phyloP scores from a whole-genome alignment of 2,888 invertebrate genomes.

The Agriopis marginaria region DNA sequence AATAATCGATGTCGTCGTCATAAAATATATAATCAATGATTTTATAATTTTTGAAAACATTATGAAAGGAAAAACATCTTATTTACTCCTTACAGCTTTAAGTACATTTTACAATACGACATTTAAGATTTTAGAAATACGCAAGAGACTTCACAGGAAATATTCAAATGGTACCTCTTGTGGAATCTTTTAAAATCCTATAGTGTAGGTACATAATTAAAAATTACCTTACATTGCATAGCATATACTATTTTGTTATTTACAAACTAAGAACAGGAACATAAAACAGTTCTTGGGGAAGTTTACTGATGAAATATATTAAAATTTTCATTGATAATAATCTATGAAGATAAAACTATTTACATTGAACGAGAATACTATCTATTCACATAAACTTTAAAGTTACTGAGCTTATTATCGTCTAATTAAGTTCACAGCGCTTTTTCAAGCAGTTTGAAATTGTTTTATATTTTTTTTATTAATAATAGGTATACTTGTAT shows the following conservation, averaged over 20 bases:
- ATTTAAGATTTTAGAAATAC: constrained; percentile 72
- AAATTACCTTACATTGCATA: constrained; percentile 61
- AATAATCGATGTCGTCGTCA: constrained; percentile 56
- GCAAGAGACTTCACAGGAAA: constrained; percentile 71
- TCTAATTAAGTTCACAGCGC: constrained; percentile 70
- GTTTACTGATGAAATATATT: constrained; percentile 79
- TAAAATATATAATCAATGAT: constrained; percentile 34
- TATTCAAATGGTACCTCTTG: constrained; percentile 72
- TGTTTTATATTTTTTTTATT: constrained; percentile 36
- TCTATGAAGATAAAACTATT: constrained; percentile 72
- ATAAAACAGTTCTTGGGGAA: constrained; percentile 83
- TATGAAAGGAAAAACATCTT: constrained; percentile 56
- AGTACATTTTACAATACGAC: constrained; percentile 78
- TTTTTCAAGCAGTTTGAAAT: constrained; percentile 69
- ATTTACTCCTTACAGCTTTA: constrained; percentile 72
- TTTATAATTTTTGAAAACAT: constrained; percentile 47
- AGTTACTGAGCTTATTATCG: constrained; percentile 76
- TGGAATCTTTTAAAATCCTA: constrained; percentile 70
- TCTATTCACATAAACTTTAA: constrained; percentile 69
- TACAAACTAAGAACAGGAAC: constrained; percentile 84
- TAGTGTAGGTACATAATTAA: constrained; percentile 59
- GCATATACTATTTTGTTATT: constrained; percentile 67
- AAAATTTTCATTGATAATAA: constrained; percentile 74
- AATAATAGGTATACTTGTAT: constrained; percentile 52
- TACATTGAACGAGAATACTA: constrained; percentile 73